These are phyloP conservation scores for Pundamilia nyererei DNA, from an alignment of 2,113 vertebrate species.

Conservation along the genomic window DNA sequence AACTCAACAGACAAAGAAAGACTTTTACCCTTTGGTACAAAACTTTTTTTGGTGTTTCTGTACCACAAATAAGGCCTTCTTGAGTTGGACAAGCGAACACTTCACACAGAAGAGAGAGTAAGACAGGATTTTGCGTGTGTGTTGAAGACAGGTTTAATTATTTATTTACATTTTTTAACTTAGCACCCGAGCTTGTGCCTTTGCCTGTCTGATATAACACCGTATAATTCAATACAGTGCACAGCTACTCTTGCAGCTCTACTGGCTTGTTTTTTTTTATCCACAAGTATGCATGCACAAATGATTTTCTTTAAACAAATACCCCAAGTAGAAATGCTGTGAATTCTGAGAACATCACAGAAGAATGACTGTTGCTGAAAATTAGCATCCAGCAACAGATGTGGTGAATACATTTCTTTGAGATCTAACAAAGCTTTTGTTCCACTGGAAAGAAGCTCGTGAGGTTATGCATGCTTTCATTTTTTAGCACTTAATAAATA, in stretches of 20 bases:
- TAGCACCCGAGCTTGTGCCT: not conserved
- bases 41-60: not conserved
- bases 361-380: not conserved
- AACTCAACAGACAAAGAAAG: not conserved
- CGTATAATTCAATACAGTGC: not conserved
- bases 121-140: not conserved
- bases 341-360: not conserved
- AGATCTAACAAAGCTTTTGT: not conserved
- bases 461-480: not conserved
- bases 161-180: not conserved
- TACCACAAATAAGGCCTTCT: not conserved
- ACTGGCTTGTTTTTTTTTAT: not conserved
- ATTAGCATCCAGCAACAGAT: not conserved
- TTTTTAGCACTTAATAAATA: not conserved
- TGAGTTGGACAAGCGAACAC: not conserved
- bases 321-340: not conserved
- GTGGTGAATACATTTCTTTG: not conserved
- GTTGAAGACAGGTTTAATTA: not conserved
- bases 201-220: not conserved
- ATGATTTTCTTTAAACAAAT: not conserved
- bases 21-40: not conserved
- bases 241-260: not conserved
- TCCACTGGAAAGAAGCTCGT: not conserved
- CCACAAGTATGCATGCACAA: not conserved
- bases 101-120: not conserved